Base-by-base conservation (phyloP, 2,797 vertebrate genomes). In the Sardinella longiceps region DNA sequence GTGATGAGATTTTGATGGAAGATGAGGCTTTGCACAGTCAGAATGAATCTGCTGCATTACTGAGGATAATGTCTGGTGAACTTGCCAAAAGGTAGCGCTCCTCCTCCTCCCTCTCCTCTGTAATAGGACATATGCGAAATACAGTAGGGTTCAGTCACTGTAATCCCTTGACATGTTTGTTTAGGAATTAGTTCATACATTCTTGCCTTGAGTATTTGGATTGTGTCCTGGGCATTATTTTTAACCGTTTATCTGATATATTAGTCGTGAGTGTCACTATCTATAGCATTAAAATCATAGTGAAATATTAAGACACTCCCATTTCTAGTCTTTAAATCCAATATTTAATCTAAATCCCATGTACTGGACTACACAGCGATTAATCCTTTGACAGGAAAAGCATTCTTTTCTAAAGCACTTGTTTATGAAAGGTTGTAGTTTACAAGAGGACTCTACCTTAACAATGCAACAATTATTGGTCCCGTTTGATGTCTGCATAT, bases 261-360 rank as follows among this genome's bases (percentile, higher is more conserved):
- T 74, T 28, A 82, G 53, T 81, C 74, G 43, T 58, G 83, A 39
- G 83, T 63, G 82, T 82, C 77, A 74, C 85, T 84, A 82, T 83
- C 81, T 81, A 70, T 82, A 88, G 60, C 63, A 81, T 81, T 80
- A 56, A 84, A 83, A 84, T 48, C 60, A 84, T 82, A 43, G 11
- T 33, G 63, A 6, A 4, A 70, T 81, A 85, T 84, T 80, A 80
- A 87, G 48, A 83, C 30, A 66, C 60, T 74, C 15, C 33, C 48
- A 80, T 83, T 60, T 83, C 80, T 83, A 66, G 33, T 58, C 25
- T 56, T 53, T 23, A 66, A 86, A 86, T 84, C 86, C 86, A 25
- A 80, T 53, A 80, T 86, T 80, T 82, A 80, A 86, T 84, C 86
- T 80, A 74, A 82, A 56, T 86, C 37, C 51, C 20, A 58, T 70